phyloP scores from a whole-genome alignment of 2,113 vertebrate genomes.

The Aspidoscelis tigris region DNA sequence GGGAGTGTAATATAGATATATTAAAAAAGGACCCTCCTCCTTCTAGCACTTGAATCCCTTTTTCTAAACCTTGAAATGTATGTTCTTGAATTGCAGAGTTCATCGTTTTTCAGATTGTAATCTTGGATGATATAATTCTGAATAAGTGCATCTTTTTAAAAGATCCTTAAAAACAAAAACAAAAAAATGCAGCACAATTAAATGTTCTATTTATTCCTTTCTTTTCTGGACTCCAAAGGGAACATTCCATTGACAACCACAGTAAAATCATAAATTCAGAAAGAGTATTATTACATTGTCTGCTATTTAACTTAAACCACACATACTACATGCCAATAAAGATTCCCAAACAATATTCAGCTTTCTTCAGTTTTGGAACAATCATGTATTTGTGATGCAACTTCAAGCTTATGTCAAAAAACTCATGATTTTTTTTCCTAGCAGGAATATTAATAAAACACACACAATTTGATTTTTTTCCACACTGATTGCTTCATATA shows the following conservation, averaged over 20 bases:
- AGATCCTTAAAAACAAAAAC: not conserved
- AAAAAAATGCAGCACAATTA: constrained; percentile 6
- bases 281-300: not conserved
- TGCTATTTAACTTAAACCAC: constrained; percentile 1
- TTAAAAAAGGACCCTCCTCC: not conserved
- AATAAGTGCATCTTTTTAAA: not conserved
- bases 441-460: not conserved
- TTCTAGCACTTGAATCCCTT: not conserved
- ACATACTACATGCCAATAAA: not conserved
- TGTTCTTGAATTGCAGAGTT: not conserved
- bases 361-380: not conserved
- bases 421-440: not conserved
- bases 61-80: not conserved
- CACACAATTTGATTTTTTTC: not conserved
- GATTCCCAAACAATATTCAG: not conserved
- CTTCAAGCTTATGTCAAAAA: not conserved
- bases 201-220: not conserved
- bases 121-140: not conserved
- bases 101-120: not conserved
- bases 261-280: not conserved
- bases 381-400: not conserved
- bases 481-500: not conserved
- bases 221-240: not conserved
- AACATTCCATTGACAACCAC: constrained; percentile 7
- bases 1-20: not conserved